Percentiles rank a stretch among this genome's conserved stretches.
Conservation (phyloP, 2,113 vertebrate genomes). For the Hemibagrus wyckioides region DNA sequence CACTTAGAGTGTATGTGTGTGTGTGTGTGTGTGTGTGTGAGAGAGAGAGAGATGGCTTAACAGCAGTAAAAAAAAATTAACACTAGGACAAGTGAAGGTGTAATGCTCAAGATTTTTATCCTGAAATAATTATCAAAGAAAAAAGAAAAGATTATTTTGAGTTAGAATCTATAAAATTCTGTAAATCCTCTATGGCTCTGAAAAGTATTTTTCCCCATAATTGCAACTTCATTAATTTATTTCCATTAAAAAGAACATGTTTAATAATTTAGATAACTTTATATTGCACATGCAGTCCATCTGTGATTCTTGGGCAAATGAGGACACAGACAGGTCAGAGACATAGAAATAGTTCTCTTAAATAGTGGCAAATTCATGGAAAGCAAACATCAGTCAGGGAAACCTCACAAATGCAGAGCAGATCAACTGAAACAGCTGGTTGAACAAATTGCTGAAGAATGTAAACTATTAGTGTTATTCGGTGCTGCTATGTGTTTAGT, state of each 20-base stretch:
- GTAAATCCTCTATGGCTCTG: neutral
- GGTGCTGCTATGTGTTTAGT: neutral
- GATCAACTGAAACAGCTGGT: constrained; percentile 4
- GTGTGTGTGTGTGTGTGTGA: too few species aligned
- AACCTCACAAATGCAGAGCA: neutral
- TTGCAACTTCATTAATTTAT: neutral
- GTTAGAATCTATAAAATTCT: neutral
- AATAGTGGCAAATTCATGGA: too few species aligned
- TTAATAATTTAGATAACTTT: too few species aligned
- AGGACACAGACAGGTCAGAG: neutral
- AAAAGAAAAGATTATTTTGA: neutral
- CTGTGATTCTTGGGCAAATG: neutral
- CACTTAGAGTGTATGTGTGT: too few species aligned
- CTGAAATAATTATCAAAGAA: neutral
- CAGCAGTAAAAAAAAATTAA: too few species aligned
- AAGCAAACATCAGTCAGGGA: neutral
- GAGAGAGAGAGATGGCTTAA: too few species aligned
- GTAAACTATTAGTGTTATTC: neutral
- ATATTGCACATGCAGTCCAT: neutral
- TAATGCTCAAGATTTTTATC: too few species aligned
- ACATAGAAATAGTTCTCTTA: neutral
- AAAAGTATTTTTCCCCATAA: neutral
- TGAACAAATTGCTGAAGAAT: constrained; percentile 8
- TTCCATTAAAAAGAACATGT: neutral
- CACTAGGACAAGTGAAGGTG: too few species aligned